Conservation (phyloP, 2,797 vertebrate genomes). For the Onychomys arenicola region DNA sequence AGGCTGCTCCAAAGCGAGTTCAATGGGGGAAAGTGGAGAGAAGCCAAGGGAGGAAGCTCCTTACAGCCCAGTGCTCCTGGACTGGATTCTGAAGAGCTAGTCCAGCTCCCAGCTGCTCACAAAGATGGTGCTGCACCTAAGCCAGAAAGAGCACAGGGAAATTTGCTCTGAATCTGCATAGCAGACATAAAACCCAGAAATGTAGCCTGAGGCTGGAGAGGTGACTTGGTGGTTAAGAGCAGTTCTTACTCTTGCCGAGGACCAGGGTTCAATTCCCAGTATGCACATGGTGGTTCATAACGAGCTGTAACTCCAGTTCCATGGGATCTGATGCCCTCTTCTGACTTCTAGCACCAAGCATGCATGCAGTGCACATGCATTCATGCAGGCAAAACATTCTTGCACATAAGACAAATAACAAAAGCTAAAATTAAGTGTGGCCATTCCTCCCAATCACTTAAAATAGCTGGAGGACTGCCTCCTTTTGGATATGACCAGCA, state of each 20-base stretch:
- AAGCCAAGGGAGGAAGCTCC: not conserved
- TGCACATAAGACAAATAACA: not conserved
- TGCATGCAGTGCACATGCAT: no score
- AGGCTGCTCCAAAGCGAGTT: not conserved
- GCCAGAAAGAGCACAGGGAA: not conserved
- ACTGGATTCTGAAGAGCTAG: not conserved
- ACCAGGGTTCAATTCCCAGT: not conserved
- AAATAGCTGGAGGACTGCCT: not conserved
- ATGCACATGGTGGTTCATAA: not conserved
- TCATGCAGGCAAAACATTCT: not conserved
- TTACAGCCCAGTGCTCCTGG: not conserved
- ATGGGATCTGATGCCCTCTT: not conserved
- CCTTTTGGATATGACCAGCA: not conserved
- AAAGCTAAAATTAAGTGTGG: no score
- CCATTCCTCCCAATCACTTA: not conserved
- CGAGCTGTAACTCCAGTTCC: no score
- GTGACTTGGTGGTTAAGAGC: not conserved
- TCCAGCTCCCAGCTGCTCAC: not conserved
- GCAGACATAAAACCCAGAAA: not conserved
- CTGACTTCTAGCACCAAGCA: no score
- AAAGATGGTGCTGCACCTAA: not conserved
- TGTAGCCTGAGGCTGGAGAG: not conserved
- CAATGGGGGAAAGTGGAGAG: not conserved
- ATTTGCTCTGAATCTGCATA: constrained; percentile 32
- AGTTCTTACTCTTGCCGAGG: not conserved